phyloP scores from a whole-genome alignment of 2,888 invertebrate species.

The Agrochola macilenta region DNA sequence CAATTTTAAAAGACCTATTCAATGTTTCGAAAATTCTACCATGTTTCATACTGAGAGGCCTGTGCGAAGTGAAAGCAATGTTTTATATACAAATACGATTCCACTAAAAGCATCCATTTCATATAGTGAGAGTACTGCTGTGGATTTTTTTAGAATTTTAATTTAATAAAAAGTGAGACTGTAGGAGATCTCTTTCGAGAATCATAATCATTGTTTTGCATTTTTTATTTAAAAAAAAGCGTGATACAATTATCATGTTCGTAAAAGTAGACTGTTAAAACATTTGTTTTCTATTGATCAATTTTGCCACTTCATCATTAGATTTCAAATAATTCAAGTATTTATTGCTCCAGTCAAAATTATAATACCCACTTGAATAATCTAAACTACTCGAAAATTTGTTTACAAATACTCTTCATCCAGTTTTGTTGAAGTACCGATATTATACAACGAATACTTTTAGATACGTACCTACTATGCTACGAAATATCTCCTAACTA shows the following conservation, averaged over 20 bases:
- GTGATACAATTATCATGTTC: no score
- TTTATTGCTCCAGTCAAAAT: not conserved
- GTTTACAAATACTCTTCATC: not conserved
- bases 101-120: conserved; percentile 45
- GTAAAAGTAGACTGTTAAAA: not conserved
- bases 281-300: not conserved
- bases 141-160: not conserved
- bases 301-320: not conserved
- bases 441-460: not conserved
- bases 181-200: not conserved
- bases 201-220: not conserved
- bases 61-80: conserved; percentile 15
- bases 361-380: conserved; percentile 14
- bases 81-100: conserved; percentile 39
- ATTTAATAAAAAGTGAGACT: not conserved
- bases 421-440: not conserved
- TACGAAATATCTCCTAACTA: conserved; percentile 9
- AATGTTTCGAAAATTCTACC: conserved; percentile 21
- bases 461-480: conserved; percentile 1
- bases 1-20: conserved; percentile 35
- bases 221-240: not conserved
- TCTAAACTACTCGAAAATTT: not conserved
- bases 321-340: not conserved
- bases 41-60: conserved; percentile 33
- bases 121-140: not conserved